Conservation (phyloP, 1,140 invertebrate genomes). For the Ceratitis capitata region DNA sequence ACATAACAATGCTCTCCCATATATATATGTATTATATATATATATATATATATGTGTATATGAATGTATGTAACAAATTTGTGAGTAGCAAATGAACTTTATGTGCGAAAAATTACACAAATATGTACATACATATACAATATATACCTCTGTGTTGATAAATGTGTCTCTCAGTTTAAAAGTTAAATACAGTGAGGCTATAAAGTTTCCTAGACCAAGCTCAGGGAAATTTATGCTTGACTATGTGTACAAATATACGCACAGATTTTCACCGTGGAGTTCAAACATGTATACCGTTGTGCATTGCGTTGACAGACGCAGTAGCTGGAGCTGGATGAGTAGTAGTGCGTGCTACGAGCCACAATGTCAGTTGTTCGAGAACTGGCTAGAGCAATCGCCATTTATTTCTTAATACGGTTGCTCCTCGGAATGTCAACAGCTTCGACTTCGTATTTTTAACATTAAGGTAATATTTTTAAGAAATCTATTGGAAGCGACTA, state of each 20-base stretch:
- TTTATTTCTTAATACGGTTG: no score
- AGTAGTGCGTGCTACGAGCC: no score
- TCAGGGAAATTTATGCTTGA: neutral
- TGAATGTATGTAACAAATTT: neutral
- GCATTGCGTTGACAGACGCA: no score
- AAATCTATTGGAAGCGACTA: no score
- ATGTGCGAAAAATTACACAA: neutral
- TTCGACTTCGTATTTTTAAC: no score
- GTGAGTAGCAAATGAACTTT: neutral
- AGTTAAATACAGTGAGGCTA: conserved; percentile 11
- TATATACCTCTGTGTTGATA: neutral
- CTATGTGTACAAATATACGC: neutral
- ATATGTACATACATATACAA: neutral
- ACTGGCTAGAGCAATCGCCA: no score
- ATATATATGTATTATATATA: neutral
- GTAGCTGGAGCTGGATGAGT: no score
- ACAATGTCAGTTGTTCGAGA: no score
- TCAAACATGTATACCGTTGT: no score
- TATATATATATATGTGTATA: neutral
- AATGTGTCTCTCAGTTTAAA: neutral
- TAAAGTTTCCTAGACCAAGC: neutral
- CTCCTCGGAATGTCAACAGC: no score
- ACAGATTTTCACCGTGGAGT: neutral
- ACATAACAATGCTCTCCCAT: neutral
- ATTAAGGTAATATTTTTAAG: no score